These are phyloP conservation scores for Sylvia borin DNA, from an alignment of 2,797 vertebrate genomes.

Conservation along the genomic window DNA sequence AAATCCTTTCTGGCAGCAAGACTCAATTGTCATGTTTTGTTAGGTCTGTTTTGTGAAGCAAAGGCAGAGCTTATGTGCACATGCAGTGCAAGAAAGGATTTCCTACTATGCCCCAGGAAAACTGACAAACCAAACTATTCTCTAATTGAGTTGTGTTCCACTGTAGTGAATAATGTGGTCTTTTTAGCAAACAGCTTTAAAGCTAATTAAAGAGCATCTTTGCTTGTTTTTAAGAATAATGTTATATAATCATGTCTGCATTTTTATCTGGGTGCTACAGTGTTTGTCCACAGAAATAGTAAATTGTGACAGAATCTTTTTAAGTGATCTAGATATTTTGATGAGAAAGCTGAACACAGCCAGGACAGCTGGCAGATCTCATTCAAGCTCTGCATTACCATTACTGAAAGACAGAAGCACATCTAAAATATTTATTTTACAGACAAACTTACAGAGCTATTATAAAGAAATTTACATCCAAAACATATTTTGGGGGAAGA, in stretches of 20 bases:
- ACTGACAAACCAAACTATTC: slow-evolving; percentile 59
- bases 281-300: neutral
- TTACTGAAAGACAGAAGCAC: neutral
- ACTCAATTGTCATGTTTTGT: slow-evolving; percentile 61
- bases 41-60: slow-evolving; percentile 60
- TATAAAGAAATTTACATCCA: neutral
- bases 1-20: slow-evolving; percentile 47
- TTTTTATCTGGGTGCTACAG: neutral
- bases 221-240: slow-evolving; percentile 11
- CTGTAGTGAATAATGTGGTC: slow-evolving; percentile 31
- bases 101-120: slow-evolving; percentile 68
- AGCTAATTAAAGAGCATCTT: slow-evolving; percentile 33
- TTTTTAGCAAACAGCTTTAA: slow-evolving; percentile 22
- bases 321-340: neutral
- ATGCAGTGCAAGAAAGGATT: slow-evolving; percentile 54
- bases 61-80: slow-evolving; percentile 51
- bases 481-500: neutral
- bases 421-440: neutral
- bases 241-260: neutral
- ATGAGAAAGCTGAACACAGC: neutral
- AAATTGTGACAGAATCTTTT: neutral
- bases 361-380: neutral
- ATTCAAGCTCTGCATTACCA: neutral
- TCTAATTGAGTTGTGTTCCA: slow-evolving; percentile 53
- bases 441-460: neutral